Evolutionary conservation across 2,888 invertebrate genomes (phyloP).

Genomic region (Slavum lentiscoides): DNA sequence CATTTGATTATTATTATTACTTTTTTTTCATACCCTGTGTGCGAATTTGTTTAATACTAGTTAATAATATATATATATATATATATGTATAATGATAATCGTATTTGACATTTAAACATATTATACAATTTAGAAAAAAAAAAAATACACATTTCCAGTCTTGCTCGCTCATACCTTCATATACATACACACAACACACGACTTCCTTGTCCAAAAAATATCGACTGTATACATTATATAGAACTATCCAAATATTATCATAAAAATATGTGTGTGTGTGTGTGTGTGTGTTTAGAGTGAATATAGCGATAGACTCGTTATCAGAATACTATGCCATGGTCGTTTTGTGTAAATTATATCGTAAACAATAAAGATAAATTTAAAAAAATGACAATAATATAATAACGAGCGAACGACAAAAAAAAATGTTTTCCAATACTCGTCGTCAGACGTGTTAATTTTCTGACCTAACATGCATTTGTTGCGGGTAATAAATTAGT

Average conservation of each 20-base stretch:
- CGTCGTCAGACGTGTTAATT: background rate
- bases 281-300: background rate
- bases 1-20: background rate
- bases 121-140: constrained; percentile 15
- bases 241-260: background rate
- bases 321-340: constrained; percentile 29
- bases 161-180: background rate
- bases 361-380: background rate
- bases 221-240: no score
- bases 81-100: background rate
- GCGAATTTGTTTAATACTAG: background rate
- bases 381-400: background rate
- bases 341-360: background rate
- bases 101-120: constrained; percentile 6
- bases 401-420: background rate
- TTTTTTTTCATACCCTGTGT: constrained; percentile 16
- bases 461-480: background rate
- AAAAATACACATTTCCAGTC: constrained; percentile 34
- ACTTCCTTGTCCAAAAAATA: no score
- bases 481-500: no score
- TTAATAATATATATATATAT: no score
- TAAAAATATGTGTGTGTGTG: background rate
- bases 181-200: background rate
- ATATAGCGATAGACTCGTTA: background rate
- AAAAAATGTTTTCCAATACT: background rate